Evolutionary conservation across 2,113 vertebrate species (phyloP).

Genomic region (Zosterops hypoxanthus): DNA sequence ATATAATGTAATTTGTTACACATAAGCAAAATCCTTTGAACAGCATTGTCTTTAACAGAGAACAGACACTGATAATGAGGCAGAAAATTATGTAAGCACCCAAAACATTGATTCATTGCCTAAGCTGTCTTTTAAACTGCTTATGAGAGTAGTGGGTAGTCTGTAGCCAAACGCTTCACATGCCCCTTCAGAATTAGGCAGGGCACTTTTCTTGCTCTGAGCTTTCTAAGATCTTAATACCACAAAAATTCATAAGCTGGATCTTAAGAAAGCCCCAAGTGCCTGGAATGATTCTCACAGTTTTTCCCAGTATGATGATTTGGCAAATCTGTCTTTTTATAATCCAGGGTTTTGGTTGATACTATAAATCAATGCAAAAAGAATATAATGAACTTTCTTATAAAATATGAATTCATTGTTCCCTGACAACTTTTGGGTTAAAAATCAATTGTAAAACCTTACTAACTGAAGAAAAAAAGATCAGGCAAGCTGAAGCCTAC

Average conservation of each 20-base stretch:
- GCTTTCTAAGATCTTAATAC: background rate
- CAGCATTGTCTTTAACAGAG: background rate
- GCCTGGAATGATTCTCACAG: background rate
- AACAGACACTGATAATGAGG: slow-evolving; percentile 8
- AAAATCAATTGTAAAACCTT: background rate
- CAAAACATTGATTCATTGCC: background rate
- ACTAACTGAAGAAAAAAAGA: background rate
- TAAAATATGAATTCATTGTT: background rate
- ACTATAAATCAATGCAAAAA: background rate
- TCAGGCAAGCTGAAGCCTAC: background rate
- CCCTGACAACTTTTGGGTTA: background rate
- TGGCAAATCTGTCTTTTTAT: background rate
- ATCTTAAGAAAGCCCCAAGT: background rate
- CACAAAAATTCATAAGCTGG: background rate
- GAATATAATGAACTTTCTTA: background rate
- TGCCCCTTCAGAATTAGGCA: background rate
- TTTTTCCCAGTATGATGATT: background rate
- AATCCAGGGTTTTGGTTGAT: background rate
- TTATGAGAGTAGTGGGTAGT: background rate
- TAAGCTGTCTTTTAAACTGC: background rate
- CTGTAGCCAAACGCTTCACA: background rate
- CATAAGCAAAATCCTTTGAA: slow-evolving; percentile 50
- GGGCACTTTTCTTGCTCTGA: background rate
- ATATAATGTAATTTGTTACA: slow-evolving; percentile 42
- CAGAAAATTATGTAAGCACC: background rate